Evolutionary conservation across 2,797 vertebrate genomes (phyloP), one percentile per base, ranked within the genome.

Genomic region (Fundulus diaphanus): DNA sequence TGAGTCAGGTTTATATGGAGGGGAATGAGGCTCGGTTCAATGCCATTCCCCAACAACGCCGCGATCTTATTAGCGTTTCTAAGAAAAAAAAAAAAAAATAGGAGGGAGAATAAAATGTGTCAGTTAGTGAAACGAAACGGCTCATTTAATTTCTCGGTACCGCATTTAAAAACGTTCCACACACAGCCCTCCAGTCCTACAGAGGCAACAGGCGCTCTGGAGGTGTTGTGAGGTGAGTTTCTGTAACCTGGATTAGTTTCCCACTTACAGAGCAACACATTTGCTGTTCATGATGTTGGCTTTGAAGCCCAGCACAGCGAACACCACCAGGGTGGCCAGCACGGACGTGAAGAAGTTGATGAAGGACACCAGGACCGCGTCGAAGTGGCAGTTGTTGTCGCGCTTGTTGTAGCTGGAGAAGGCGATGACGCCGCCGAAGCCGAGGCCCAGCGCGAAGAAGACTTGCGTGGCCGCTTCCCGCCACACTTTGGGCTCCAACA

Each of bases 351-450:
- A 97, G 94, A 99, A 99, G 85, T 99, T 99, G 93, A 99, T 97
- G 61, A 99, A 96, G 76, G 98, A 97, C 91, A 99, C 98, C 84
- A 99, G 92, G 74, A 99, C 96, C 68, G 98, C 98, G 65, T 99
- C 98, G 20, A 99, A 99, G 93, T 99, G 98, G 94, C 98, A 99
- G 95, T 99, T 99, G 96, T 98, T 99, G 94, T 99, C 96, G 84
- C 97, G 96, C 92, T 99, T 99, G 96, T 99, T 99, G 95, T 98
- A 99, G 94, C 98, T 99, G 92, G 98, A 99, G 93, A 99, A 99
- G 85, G 98, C 98, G 84, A 99, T 99, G 92, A 99, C 97, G 44
- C 98, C 98, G 48, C 98, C 98, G 70, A 99, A 99, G 85, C 98
- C 98, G 59, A 99, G 95, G 66, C 98, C 97, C 85, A 99, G 96